Base-by-base conservation (phyloP, 2,888 invertebrate genomes). In the Drosophila fungiperda region DNA sequence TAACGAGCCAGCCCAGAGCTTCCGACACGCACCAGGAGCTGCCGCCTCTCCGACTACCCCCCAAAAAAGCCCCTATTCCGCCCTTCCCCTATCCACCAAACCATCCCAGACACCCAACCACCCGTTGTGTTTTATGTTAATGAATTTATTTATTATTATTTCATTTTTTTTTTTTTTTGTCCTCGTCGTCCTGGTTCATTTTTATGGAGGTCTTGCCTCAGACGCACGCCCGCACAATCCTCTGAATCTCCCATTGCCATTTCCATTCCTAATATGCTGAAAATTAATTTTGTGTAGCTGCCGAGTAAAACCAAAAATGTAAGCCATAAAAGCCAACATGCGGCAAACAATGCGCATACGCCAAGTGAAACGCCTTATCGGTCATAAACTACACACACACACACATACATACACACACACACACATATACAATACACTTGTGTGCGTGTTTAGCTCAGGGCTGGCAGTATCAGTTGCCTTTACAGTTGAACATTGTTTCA, bases 111-210 rank as follows among this genome's bases (percentile, higher is more conserved):
- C 20, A 52, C n/a, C 32, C 45, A 26, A 49, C 62, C 68, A n/a
- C 55, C 69, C 69, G 75, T 73, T 73, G 83, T 87, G 75, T 87
- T 89, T 87, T 87, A 84, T 87, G 89, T 89, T 84, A 84, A 84
- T 89, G 87, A 89, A 89, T 89, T 89, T 84, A 84, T 84, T 87
- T 84, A 84, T 89, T 83, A 84, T 84, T 84, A 89, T 89, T 89
- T 83, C 78, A 69, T 72, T 76, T 78, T 80, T 8, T 36, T n/a
- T 79, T 67, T 32, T 8, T 36, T 36, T 72, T 55, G 52, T 55
- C 61, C 55, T 63, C 54, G 68, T 71, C 69, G 58, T 74, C 53
- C 58, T 75, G 73, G 69, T 60, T 68, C 66, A 65, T 76, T 78
- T 80, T 78, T 80, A 78, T 80, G 71, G 70, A 38, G 52, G 55